These are phyloP conservation scores for Lagria hirta DNA, from an alignment of 2,888 invertebrate species.

Conservation along the genomic window DNA sequence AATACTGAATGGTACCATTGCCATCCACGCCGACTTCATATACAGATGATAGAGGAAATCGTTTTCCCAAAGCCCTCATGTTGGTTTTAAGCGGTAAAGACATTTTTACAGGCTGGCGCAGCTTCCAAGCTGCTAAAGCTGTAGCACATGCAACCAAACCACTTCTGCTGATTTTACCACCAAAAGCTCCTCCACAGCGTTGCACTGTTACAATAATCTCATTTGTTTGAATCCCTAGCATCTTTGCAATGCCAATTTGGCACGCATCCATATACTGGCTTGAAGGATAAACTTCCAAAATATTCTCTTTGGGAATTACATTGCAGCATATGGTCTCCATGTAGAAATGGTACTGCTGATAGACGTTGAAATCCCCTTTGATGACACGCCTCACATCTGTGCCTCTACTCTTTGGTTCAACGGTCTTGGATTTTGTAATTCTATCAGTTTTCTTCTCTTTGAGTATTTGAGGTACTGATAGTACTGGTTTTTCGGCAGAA, in stretches of 20 bases:
- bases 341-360: conserved; percentile 73
- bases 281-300: conserved; percentile 63
- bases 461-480: conserved; percentile 58
- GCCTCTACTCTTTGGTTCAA: conserved; percentile 50
- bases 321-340: conserved; percentile 74
- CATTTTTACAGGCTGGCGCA: conserved; percentile 69
- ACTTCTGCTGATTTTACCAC: conserved; percentile 70
- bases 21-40: conserved; percentile 68
- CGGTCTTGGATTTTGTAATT: conserved; percentile 47
- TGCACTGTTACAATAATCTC: conserved; percentile 71
- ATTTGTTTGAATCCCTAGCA: conserved; percentile 26
- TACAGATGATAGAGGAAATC: conserved; percentile 61
- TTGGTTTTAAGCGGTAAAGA: conserved; percentile 71
- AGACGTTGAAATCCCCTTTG: conserved; percentile 61
- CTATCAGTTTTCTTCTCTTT: conserved; percentile 53
- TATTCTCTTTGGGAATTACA: conserved; percentile 66
- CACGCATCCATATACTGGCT: conserved; percentile 66
- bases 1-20: conserved; percentile 66
- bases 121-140: conserved; percentile 66
- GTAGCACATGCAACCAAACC: conserved; percentile 64
- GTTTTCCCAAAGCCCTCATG: conserved; percentile 69
- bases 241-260: conserved; percentile 59
- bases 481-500: conserved; percentile 52
- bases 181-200: conserved; percentile 80
- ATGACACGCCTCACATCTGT: conserved; percentile 50